Evolutionary conservation across 1,140 invertebrate genomes (phyloP).

Genomic region (Micrasema longulum): DNA sequence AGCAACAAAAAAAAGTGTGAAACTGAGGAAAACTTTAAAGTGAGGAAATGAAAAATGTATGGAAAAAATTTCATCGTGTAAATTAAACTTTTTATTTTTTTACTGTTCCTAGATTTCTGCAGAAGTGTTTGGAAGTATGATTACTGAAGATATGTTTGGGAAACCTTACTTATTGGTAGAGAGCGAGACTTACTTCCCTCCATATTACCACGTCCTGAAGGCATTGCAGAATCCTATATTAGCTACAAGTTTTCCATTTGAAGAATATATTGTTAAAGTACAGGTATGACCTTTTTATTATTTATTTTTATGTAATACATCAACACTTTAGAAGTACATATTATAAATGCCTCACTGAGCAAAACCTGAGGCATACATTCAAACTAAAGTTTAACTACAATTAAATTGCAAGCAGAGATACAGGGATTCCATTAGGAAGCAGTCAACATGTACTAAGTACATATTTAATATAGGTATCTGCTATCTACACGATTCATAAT

Average conservation of each 20-base stretch:
- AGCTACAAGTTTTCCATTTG: slow-evolving; percentile 71
- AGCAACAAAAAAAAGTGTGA: too few species aligned
- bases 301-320: neutral
- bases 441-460: neutral
- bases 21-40: too few species aligned
- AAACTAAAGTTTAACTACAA: neutral
- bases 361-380: neutral
- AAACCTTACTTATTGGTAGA: slow-evolving; percentile 72
- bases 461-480: neutral
- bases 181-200: slow-evolving; percentile 76
- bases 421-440: neutral
- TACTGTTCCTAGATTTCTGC: slow-evolving; percentile 9
- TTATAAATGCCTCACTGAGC: neutral
- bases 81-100: too few species aligned
- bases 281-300: slow-evolving; percentile 57
- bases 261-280: slow-evolving; percentile 72
- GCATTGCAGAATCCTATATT: slow-evolving; percentile 70
- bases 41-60: too few species aligned
- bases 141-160: neutral
- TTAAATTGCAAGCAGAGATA: neutral
- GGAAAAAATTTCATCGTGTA: too few species aligned
- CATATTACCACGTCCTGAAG: slow-evolving; percentile 74
- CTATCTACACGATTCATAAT: too few species aligned
- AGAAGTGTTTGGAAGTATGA: neutral
- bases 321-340: neutral